Evolutionary conservation across 2,888 invertebrate species (phyloP).

Genomic region (Ceraclea dissimilis): DNA sequence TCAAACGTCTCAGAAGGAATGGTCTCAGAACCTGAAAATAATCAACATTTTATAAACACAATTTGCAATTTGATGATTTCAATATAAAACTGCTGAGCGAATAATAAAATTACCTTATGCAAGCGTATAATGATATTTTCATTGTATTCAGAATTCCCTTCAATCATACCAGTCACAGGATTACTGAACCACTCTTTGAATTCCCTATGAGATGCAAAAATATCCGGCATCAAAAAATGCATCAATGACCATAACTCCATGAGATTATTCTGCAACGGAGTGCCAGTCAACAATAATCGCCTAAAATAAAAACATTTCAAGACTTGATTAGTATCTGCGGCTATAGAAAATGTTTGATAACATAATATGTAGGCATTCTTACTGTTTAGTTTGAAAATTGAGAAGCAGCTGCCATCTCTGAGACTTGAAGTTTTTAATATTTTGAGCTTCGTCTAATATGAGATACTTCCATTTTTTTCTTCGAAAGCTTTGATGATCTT

Average conservation of each 20-base stretch:
- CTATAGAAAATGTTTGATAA: too few relatives aligned
- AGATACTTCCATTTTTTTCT: slow-evolving; percentile 98
- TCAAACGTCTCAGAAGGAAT: slow-evolving; percentile 85
- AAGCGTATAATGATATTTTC: slow-evolving; percentile 80
- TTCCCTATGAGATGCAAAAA: slow-evolving; percentile 92
- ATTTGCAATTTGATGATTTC: neutral
- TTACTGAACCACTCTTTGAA: slow-evolving; percentile 99
- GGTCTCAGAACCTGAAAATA: slow-evolving; percentile 72
- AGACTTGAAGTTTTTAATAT: slow-evolving; percentile 99
- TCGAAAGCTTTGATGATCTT: slow-evolving; percentile 96
- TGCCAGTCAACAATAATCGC: slow-evolving; percentile 85
- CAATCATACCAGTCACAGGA: slow-evolving; percentile 94
- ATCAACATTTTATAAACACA: slow-evolving; percentile 2
- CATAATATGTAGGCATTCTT: too few relatives aligned
- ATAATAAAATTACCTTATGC: slow-evolving; percentile 61
- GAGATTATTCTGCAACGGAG: slow-evolving; percentile 91
- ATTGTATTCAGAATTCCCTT: slow-evolving; percentile 86
- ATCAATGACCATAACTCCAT: slow-evolving; percentile 97
- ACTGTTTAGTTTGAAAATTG: slow-evolving; percentile 90
- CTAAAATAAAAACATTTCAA: slow-evolving; percentile 36
- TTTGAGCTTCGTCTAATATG: slow-evolving; percentile 97
- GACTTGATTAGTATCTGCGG: neutral
- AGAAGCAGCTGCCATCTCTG: slow-evolving; percentile 96
- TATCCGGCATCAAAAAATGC: slow-evolving; percentile 97
- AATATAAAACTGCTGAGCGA: neutral